Evolutionary conservation across 2,888 invertebrate species (phyloP).

Genomic region (Saturnia pavonia): DNA sequence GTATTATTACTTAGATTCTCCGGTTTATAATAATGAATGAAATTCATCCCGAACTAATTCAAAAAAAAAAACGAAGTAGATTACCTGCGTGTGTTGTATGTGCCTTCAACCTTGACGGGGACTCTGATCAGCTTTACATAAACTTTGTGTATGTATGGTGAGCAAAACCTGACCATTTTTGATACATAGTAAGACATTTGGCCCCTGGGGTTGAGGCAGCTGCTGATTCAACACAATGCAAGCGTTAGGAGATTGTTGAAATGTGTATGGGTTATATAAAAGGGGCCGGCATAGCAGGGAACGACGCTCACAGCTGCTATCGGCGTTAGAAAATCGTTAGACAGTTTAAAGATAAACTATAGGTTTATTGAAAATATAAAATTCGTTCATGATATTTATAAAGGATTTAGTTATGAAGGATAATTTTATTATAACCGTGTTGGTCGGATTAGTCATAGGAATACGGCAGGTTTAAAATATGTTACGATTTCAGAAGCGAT

Average conservation of each 20-base stretch:
- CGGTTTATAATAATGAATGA: no score
- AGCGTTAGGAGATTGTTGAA: conserved; percentile 10
- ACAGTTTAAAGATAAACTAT: background rate
- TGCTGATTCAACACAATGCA: conserved; percentile 6
- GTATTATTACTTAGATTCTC: background rate
- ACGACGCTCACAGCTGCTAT: background rate
- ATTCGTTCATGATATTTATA: background rate
- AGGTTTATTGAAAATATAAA: background rate
- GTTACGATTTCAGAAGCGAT: background rate
- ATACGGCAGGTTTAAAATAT: background rate
- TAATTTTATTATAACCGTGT: no score
- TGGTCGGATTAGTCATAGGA: no score
- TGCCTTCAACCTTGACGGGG: no score
- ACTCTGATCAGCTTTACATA: background rate
- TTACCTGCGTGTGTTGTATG: background rate
- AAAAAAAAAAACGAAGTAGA: background rate
- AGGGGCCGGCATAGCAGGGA: background rate
- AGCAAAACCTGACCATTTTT: background rate
- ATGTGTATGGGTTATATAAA: background rate
- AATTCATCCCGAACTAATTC: background rate
- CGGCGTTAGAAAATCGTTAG: background rate
- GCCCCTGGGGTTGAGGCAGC: conserved; percentile 11
- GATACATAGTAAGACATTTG: conserved; percentile 5
- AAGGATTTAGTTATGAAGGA: no score
- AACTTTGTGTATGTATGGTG: background rate